Evolutionary conservation across 2,113 vertebrate species (phyloP), one percentile per base, ranked within the genome.

Genomic region (Taxidea taxus): DNA sequence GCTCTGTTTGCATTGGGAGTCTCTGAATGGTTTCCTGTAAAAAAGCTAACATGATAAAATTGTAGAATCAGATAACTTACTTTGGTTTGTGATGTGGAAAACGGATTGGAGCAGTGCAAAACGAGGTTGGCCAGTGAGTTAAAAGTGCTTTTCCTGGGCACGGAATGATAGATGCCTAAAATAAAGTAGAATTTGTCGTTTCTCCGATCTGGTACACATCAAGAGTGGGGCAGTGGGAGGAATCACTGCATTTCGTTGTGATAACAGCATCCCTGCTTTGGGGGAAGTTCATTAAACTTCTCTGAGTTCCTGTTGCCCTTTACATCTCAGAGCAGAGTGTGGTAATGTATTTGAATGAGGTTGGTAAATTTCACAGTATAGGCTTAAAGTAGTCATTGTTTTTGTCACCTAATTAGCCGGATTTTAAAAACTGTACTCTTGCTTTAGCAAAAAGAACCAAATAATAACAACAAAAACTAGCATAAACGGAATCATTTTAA

Each of bases 351-450:
- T 87, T 93, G 54, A 83, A 78, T 68, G 94, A 84, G 8, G 77
- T 75, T 85, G 74, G 34, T 66, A 60, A 93, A 74, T 81, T 62
- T 78, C 70, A 13, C 15, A 94, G 29, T 66, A 1, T 64, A 54
- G 23, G 20, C 92, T 66, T 95, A 92, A 84, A 68, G 27, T 51
- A 89, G 51, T 91, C 44, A 78, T 78, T 88, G 44, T 81, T 94
- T 92, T 86, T 81, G 54, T 94, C 47, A 81, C 85, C 80, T 42
- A 58, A 75, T 89, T 85, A 81, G 39, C n/a, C 23, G 62, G 78
- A 72, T 60, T 89, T 72, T 16, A 51, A 85, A 83, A 80, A 34
- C 29, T 58, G n/a, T 31, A 18, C 10, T 88, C 56, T 62, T 91
- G 77, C 13, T 88, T 89, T 86, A 89, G 56, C 47, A 47, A n/a